phyloP scores from a whole-genome alignment of 2,797 vertebrate genomes.

The Aythya fuligula region DNA sequence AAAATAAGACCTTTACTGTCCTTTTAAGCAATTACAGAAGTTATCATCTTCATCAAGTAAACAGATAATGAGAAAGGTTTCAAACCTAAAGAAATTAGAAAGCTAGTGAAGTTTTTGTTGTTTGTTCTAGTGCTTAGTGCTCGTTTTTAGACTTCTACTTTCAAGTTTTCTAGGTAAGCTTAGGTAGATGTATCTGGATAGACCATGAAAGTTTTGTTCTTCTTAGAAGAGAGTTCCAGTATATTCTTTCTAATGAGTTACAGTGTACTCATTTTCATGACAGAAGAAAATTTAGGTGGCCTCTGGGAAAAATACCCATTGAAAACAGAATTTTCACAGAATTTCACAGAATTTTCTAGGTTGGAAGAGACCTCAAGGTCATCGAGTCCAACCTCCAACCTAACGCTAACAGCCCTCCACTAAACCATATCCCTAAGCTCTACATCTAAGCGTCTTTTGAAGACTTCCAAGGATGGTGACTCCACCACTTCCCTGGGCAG shows the following conservation, averaged over 20 bases:
- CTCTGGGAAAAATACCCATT: not conserved
- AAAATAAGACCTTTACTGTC: not conserved
- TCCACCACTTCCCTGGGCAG: too few species aligned
- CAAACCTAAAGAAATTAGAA: not conserved
- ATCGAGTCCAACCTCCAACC: too few species aligned
- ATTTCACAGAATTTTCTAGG: too few species aligned
- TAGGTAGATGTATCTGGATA: not conserved
- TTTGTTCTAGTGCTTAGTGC: not conserved
- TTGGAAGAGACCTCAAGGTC: too few species aligned
- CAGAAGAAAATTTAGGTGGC: not conserved
- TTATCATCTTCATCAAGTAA: not conserved
- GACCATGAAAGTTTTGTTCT: not conserved
- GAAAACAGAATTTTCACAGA: too few species aligned
- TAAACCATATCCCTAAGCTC: too few species aligned
- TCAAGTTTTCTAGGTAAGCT: not conserved
- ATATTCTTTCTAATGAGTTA: not conserved
- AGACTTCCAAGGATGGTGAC: too few species aligned
- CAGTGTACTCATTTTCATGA: not conserved
- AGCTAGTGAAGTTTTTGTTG: not conserved
- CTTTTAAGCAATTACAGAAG: not conserved
- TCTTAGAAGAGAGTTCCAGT: not conserved
- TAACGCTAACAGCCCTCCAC: too few species aligned
- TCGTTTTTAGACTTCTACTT: not conserved
- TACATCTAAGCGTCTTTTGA: too few species aligned
- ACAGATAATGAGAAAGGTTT: not conserved